A percentile compares a stretch with the other conserved stretches of the same genome.
Conservation (phyloP, 2,113 vertebrate genomes). For the Myiopsitta monachus region DNA sequence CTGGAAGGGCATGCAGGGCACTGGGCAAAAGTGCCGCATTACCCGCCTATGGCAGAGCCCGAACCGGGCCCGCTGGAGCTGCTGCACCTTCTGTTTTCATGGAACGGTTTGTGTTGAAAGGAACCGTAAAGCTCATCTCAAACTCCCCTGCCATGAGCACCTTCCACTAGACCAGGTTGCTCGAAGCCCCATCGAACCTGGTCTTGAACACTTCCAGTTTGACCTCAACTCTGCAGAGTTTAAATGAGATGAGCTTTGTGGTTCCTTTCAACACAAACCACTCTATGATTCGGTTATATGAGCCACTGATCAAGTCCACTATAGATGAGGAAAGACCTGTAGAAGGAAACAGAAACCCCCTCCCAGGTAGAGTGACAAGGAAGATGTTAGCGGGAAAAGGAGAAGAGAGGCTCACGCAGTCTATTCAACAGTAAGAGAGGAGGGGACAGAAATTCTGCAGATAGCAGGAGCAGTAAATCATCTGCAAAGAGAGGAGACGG, state of each 20-base stretch:
- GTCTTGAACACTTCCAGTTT: not conserved
- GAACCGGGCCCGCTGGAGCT: accelerated
- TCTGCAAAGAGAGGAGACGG: not conserved
- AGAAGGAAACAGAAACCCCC: not conserved
- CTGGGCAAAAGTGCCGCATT: accelerated
- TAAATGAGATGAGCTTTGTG: not conserved
- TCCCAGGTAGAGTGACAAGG: accelerated
- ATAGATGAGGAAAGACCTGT: accelerated
- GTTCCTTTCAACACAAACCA: not conserved
- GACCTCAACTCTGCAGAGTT: not conserved
- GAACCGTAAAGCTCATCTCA: not conserved
- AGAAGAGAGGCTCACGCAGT: not conserved
- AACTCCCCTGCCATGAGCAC: not conserved
- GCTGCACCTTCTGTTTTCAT: accelerated
- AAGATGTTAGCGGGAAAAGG: not conserved
- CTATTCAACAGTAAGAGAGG: not conserved
- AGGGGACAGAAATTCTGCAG: not conserved
- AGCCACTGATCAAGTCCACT: accelerated
- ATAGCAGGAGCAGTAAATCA: accelerated
- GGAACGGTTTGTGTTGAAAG: not conserved
- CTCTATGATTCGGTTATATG: not conserved
- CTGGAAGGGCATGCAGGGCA: accelerated
- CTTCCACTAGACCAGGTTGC: not conserved
- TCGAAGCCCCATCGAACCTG: not conserved
- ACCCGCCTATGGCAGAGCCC: accelerated